These are phyloP conservation scores for Ardeotis arabs DNA, from an alignment of 2,113 vertebrate species.

Conservation along the genomic window DNA sequence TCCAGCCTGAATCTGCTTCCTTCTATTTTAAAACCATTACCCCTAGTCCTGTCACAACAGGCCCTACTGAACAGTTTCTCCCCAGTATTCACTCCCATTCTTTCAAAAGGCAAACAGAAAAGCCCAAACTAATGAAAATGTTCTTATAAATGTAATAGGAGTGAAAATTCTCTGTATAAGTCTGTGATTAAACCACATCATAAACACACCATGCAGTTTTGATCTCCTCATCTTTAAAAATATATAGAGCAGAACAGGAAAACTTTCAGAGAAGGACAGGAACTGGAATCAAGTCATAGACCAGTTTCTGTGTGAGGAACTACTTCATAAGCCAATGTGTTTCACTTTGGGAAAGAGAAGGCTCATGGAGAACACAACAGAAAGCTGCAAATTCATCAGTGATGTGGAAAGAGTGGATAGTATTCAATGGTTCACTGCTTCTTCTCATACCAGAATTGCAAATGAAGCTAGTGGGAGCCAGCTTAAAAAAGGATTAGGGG, in stretches of 20 bases:
- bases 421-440: neutral
- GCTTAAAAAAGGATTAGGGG: neutral
- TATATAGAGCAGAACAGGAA: neutral
- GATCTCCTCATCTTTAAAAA: neutral
- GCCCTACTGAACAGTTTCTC: too few relatives aligned
- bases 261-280: neutral
- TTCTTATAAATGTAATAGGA: neutral
- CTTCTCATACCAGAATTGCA: neutral
- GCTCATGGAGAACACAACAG: neutral
- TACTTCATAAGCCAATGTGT: neutral
- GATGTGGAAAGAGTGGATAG: neutral
- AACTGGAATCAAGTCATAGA: neutral
- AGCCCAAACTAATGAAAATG: neutral
- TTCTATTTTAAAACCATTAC: too few relatives aligned
- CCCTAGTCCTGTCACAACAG: too few relatives aligned
- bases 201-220: neutral
- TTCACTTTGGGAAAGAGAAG: neutral
- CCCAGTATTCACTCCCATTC: neutral
- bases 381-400: neutral
- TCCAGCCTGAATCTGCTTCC: too few relatives aligned
- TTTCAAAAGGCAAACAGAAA: neutral
- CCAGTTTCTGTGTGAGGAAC: neutral
- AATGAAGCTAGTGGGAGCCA: neutral
- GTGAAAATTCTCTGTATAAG: neutral
- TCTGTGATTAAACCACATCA: neutral